These are phyloP conservation scores for Drepana falcataria DNA, from an alignment of 2,888 invertebrate genomes.

Conservation along the genomic window DNA sequence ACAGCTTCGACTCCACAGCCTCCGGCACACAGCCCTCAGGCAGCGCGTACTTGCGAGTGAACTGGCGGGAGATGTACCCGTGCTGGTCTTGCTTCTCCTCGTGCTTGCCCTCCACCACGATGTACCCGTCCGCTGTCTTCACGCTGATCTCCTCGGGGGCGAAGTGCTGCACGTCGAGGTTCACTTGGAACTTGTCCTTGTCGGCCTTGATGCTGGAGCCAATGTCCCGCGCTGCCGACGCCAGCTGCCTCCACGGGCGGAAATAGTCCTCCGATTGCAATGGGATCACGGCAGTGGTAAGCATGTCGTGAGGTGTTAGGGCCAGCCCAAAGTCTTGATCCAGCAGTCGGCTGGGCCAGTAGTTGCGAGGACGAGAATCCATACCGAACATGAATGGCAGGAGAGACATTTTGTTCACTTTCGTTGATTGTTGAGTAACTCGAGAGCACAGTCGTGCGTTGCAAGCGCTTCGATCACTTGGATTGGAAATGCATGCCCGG, in stretches of 20 bases:
- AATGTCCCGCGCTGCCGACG: constrained; percentile 58
- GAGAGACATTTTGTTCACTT: constrained; percentile 37
- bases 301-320: constrained; percentile 53
- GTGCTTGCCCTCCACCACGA: constrained; percentile 87
- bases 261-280: constrained; percentile 39
- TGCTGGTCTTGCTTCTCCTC: constrained; percentile 86
- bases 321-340: constrained; percentile 62
- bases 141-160: constrained; percentile 85
- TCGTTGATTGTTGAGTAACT: not conserved
- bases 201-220: constrained; percentile 72
- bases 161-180: constrained; percentile 86
- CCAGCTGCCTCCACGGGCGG: constrained; percentile 55
- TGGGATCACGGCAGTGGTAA: constrained; percentile 38
- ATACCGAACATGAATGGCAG: constrained; percentile 41
- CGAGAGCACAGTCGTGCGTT: constrained; percentile 3
- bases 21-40: constrained; percentile 83
- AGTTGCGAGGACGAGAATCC: constrained; percentile 17
- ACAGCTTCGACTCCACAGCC: constrained; percentile 82
- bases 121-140: constrained; percentile 82
- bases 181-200: constrained; percentile 81
- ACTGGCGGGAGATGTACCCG: constrained; percentile 84
- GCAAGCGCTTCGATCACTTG: constrained; percentile 21
- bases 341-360: constrained; percentile 37
- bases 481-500: constrained; percentile 21
- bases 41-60: constrained; percentile 83